These are phyloP conservation scores for Galemys pyrenaicus DNA, from an alignment of 2,113 vertebrate species.

Conservation along the genomic window DNA sequence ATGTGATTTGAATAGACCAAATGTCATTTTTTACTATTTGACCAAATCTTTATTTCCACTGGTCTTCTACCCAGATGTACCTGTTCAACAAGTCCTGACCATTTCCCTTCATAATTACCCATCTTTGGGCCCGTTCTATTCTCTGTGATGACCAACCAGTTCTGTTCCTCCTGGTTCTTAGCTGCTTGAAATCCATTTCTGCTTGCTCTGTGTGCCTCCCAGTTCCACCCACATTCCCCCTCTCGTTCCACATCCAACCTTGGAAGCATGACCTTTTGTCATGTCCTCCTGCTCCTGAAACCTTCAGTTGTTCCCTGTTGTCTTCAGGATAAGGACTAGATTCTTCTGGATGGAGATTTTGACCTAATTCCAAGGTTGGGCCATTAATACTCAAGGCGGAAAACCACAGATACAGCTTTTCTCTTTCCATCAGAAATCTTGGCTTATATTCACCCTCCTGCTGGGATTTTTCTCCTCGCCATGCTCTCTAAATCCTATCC, in stretches of 20 bases:
- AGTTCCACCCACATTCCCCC: background rate
- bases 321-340: background rate
- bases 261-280: background rate
- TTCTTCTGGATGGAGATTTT: slow-evolving; percentile 43
- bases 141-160: accelerated
- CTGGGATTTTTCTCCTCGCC: background rate
- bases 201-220: background rate
- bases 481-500: background rate
- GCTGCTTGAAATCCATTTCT: background rate
- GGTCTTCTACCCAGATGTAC: background rate
- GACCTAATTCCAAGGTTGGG: background rate
- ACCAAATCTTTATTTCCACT: background rate
- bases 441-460: slow-evolving; percentile 26
- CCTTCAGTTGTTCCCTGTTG: background rate
- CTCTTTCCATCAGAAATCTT: slow-evolving; percentile 14
- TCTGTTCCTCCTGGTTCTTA: background rate
- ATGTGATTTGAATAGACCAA: background rate
- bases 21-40: background rate
- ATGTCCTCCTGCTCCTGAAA: background rate
- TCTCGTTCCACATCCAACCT: background rate
- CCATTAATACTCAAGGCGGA: slow-evolving; percentile 15
- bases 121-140: background rate
- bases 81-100: background rate
- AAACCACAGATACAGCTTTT: slow-evolving; percentile 20
- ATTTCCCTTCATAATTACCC: background rate